These are phyloP conservation scores for Poeciliopsis retropinna DNA, from an alignment of 2,113 vertebrate species.

Conservation along the genomic window DNA sequence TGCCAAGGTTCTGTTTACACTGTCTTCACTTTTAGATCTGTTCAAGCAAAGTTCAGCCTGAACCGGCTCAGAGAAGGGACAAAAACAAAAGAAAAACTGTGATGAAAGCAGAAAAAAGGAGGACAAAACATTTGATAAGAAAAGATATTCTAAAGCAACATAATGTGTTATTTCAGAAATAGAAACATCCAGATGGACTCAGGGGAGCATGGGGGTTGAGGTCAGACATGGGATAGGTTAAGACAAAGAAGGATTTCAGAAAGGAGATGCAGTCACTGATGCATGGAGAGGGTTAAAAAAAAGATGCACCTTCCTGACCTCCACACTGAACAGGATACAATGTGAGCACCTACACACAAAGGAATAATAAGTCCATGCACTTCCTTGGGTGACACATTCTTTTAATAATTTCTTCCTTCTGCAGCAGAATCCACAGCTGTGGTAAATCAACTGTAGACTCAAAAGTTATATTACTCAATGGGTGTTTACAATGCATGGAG, in stretches of 20 bases:
- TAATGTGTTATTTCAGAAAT: neutral
- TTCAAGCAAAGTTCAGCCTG: slow-evolving; percentile 45
- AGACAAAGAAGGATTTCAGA: slow-evolving; percentile 4
- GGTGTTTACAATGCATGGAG: too few species aligned
- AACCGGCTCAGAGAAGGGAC: slow-evolving; percentile 22
- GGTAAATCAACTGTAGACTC: neutral
- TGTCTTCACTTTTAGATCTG: slow-evolving; percentile 21
- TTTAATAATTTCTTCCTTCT: neutral
- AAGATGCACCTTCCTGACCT: slow-evolving; percentile 34
- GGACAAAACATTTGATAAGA: neutral
- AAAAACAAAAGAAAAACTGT: slow-evolving; percentile 25
- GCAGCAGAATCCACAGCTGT: neutral
- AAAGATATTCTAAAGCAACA: neutral
- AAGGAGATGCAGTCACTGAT: slow-evolving; percentile 11
- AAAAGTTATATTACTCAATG: neutral
- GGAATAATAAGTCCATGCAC: neutral
- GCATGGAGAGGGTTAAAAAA: slow-evolving; percentile 19
- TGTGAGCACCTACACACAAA: neutral
- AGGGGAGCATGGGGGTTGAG: slow-evolving; percentile 5
- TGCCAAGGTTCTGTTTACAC: slow-evolving; percentile 57
- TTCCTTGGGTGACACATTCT: neutral
- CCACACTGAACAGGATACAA: slow-evolving; percentile 24
- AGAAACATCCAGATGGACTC: slow-evolving; percentile 13
- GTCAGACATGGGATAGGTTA: slow-evolving; percentile 20
- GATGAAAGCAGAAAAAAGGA: neutral